Conservation (phyloP, 2,888 invertebrate species). For the Brachylomia viminalis region DNA sequence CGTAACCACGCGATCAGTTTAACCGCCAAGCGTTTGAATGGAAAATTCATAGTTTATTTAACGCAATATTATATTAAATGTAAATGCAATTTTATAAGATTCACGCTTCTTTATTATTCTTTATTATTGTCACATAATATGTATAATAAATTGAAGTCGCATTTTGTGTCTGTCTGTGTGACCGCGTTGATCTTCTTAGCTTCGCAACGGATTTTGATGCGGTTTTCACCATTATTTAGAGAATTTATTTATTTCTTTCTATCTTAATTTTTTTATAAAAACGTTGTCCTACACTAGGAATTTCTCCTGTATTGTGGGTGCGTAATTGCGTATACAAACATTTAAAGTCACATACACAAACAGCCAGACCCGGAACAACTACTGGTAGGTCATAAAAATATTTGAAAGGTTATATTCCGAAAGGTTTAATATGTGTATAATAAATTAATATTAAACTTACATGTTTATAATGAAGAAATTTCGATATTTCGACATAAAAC, state of each 20-base stretch:
- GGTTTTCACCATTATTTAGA: not conserved
- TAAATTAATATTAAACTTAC: not conserved
- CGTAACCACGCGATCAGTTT: constrained; percentile 40
- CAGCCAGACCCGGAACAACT: no score
- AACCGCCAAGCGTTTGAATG: constrained; percentile 4
- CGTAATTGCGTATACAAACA: no score
- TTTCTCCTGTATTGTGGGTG: no score
- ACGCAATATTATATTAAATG: constrained; percentile 11
- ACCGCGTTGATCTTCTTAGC: not conserved
- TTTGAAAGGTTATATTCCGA: no score
- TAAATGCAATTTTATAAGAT: constrained; percentile 20
- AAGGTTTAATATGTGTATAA: not conserved
- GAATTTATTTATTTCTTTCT: no score
- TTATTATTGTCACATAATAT: not conserved
- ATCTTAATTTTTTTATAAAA: no score
- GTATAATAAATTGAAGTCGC: not conserved
- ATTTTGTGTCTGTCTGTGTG: not conserved
- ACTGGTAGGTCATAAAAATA: no score
- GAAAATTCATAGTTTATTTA: constrained; percentile 20
- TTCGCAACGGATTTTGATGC: not conserved
- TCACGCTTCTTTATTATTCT: not conserved
- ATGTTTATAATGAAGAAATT: no score
- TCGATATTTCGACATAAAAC: no score
- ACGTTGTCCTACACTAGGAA: no score
- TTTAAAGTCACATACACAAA: no score